phyloP scores from a whole-genome alignment of 2,797 vertebrate genomes.

The Triplophysa yarkandensis region DNA sequence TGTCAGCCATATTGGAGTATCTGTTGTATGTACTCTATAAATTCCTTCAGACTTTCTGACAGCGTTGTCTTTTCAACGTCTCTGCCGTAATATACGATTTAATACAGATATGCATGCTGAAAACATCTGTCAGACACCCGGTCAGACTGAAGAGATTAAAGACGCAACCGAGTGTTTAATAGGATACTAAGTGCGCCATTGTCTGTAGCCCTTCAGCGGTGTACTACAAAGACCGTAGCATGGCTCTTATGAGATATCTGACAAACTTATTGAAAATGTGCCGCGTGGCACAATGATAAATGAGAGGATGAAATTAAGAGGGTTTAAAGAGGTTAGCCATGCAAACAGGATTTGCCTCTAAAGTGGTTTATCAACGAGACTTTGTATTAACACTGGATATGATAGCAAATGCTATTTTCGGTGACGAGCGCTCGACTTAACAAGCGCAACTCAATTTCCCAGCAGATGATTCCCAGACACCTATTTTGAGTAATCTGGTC shows the following conservation, averaged over 20 bases:
- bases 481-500: constrained; percentile 63
- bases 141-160: constrained; percentile 15
- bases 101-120: constrained; percentile 17
- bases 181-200: constrained; percentile 23
- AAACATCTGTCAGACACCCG: constrained; percentile 29
- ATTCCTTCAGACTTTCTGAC: constrained; percentile 39
- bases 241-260: constrained; percentile 39
- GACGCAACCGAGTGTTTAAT: constrained; percentile 32
- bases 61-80: constrained; percentile 28
- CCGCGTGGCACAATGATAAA: constrained; percentile 48
- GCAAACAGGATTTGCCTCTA: constrained; percentile 51
- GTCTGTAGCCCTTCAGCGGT: constrained; percentile 36
- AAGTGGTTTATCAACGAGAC: constrained; percentile 59
- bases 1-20: constrained; percentile 40
- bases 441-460: constrained; percentile 74
- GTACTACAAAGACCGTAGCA: not conserved
- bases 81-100: constrained; percentile 30
- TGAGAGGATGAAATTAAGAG: constrained; percentile 48
- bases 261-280: constrained; percentile 49
- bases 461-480: constrained; percentile 66
- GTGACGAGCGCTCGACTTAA: constrained; percentile 70
- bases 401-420: constrained; percentile 66
- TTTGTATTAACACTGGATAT: constrained; percentile 57
- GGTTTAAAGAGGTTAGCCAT: constrained; percentile 58
- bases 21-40: constrained; percentile 25